Percentiles rank a stretch among this genome's conserved stretches.
Evolutionary conservation across 2,113 vertebrate species (phyloP).

Genomic region (Chrysochloris asiatica): DNA sequence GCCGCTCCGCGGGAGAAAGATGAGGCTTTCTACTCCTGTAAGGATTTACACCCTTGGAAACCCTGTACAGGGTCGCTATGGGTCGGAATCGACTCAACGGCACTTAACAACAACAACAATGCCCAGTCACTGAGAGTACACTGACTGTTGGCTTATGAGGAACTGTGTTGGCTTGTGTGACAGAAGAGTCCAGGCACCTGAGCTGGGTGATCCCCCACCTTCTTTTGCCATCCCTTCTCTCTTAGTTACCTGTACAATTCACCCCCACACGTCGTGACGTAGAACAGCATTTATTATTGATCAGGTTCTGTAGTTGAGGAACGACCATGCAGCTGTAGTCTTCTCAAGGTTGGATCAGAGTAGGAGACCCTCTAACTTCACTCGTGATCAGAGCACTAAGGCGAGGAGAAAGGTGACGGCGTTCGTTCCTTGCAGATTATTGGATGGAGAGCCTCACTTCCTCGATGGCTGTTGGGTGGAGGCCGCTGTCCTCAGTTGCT

Average conservation of each 20-base stretch:
- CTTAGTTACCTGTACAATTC: background rate
- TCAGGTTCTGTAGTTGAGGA: background rate
- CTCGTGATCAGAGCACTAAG: no score
- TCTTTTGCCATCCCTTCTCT: background rate
- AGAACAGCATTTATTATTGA: background rate
- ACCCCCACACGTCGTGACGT: background rate
- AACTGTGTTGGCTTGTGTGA: background rate
- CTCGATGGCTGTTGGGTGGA: background rate
- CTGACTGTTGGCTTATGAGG: background rate
- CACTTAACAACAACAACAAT: no score
- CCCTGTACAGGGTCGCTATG: no score
- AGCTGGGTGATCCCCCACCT: background rate
- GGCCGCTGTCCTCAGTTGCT: no score
- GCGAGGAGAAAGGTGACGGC: no score
- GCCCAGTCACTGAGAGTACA: background rate
- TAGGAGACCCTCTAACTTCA: background rate
- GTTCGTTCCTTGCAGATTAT: no score
- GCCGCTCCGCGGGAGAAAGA: no score
- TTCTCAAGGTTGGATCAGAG: background rate
- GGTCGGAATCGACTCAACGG: no score
- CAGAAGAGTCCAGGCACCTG: background rate
- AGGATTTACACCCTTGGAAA: no score
- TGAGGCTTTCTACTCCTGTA: no score
- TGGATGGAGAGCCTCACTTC: background rate
- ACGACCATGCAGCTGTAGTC: background rate